Percentiles rank a stretch among this genome's conserved stretches.
phyloP scores from a whole-genome alignment of 1,140 invertebrate species.

The Cotesia chilonis region DNA sequence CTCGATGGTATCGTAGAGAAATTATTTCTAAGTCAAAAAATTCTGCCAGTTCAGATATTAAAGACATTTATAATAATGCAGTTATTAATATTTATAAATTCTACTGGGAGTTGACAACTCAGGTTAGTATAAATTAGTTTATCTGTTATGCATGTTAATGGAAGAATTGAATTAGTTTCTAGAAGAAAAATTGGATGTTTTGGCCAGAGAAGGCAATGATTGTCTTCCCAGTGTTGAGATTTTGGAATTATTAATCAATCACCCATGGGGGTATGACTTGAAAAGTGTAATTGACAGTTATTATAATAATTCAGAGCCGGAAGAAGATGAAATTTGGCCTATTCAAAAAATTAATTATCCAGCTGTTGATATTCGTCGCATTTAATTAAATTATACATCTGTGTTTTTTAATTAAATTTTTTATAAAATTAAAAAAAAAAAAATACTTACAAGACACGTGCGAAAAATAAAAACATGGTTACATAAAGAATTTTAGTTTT shows the following conservation, averaged over 20 bases:
- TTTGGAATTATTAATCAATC: slow-evolving; percentile 26
- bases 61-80: slow-evolving; percentile 18
- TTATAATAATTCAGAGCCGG: slow-evolving; percentile 1
- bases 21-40: neutral
- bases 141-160: slow-evolving; percentile 2
- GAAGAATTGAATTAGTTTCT: slow-evolving; percentile 22
- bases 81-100: slow-evolving; percentile 33
- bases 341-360: slow-evolving; percentile 26
- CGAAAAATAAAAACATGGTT: too few relatives aligned
- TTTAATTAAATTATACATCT: neutral
- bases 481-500: too few relatives aligned
- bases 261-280: slow-evolving; percentile 33
- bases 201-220: slow-evolving; percentile 9
- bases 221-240: slow-evolving; percentile 16
- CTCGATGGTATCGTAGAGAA: slow-evolving; percentile 33
- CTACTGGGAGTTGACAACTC: slow-evolving; percentile 20
- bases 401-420: too few relatives aligned
- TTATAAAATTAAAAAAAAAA: too few relatives aligned
- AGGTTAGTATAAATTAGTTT: neutral
- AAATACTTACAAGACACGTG: too few relatives aligned
- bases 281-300: slow-evolving; percentile 31
- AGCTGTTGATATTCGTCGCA: neutral
- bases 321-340: slow-evolving; percentile 35
- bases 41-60: neutral
- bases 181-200: slow-evolving; percentile 28